Evolutionary conservation across 2,797 vertebrate genomes (phyloP).

Genomic region (Lutra lutra): DNA sequence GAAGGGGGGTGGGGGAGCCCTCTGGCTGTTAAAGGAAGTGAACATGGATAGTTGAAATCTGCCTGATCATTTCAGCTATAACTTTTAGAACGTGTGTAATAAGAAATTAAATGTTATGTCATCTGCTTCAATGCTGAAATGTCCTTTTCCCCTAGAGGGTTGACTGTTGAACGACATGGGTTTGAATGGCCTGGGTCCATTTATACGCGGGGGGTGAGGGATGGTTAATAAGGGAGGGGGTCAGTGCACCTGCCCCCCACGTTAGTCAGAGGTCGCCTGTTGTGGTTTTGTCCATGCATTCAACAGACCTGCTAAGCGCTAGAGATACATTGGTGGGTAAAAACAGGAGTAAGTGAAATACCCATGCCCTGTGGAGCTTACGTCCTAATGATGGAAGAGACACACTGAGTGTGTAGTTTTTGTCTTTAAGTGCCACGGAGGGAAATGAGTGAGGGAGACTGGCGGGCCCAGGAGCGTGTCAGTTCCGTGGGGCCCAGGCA

Average conservation of each 20-base stretch:
- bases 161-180: background rate
- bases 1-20: background rate
- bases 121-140: background rate
- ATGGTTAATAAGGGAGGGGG: background rate
- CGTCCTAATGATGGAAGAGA: background rate
- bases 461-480: accelerated
- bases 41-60: background rate
- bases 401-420: too few relatives aligned
- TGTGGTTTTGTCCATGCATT: background rate
- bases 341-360: background rate
- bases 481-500: accelerated
- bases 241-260: background rate
- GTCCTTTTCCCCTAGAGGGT: background rate
- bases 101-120: background rate
- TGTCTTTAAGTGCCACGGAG: background rate
- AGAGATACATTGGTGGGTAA: accelerated
- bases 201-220: too few relatives aligned
- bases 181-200: background rate
- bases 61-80: background rate
- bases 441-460: too few relatives aligned
- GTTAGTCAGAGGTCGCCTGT: background rate
- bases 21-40: background rate
- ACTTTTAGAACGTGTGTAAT: background rate
- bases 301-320: background rate
- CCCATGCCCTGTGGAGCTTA: background rate